These are phyloP conservation scores for Rhagonycha fulva DNA, from an alignment of 2,888 invertebrate species.

Conservation along the genomic window DNA sequence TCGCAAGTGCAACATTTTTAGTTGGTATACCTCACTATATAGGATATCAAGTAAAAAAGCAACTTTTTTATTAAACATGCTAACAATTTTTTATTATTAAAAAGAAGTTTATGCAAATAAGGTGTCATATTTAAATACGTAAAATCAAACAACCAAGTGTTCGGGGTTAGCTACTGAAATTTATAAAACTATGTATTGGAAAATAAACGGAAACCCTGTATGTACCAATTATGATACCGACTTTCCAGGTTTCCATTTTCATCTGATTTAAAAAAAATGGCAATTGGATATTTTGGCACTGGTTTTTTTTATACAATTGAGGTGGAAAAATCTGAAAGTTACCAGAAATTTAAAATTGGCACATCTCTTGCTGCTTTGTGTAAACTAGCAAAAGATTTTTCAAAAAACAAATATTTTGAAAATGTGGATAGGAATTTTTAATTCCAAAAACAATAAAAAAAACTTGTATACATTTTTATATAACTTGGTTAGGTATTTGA, in stretches of 20 bases:
- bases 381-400: neutral
- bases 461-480: neutral
- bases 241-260: no score
- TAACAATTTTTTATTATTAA: conserved; percentile 10
- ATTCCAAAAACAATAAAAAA: neutral
- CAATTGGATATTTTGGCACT: no score
- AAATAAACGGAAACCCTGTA: neutral
- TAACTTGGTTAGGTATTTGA: neutral
- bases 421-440: neutral
- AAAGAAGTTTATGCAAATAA: conserved; percentile 12
- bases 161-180: neutral
- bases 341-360: no score
- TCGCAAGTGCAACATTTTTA: conserved; percentile 37
- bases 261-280: no score
- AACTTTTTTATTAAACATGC: conserved; percentile 37
- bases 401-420: neutral
- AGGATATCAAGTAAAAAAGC: conserved; percentile 36
- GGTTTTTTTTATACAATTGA: no score
- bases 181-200: neutral
- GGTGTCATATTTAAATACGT: conserved; percentile 7
- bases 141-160: neutral
- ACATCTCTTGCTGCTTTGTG: neutral
- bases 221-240: neutral
- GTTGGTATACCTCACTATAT: conserved; percentile 10
- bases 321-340: no score